phyloP scores from a whole-genome alignment of 1,140 invertebrate species.

The Chionoecetes opilio region DNA sequence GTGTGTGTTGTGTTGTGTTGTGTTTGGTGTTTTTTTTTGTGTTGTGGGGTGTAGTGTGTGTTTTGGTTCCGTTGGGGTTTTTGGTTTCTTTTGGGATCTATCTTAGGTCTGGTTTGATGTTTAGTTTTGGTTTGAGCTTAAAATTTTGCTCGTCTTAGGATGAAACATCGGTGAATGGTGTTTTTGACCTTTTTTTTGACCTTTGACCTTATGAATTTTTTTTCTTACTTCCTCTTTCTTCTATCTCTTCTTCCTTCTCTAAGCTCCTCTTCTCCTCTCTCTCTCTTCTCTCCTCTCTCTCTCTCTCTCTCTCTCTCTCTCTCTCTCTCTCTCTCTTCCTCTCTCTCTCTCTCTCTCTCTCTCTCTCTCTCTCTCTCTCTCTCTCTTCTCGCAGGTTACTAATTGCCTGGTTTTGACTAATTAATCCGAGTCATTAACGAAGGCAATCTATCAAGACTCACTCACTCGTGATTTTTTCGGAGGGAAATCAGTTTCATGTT shows the following conservation, averaged over 20 bases:
- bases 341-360: neutral
- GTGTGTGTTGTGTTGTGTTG: too few species aligned
- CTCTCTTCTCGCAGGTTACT: neutral
- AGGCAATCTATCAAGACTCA: neutral
- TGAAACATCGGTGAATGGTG: too few species aligned
- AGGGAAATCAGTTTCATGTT: neutral
- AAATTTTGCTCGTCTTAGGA: too few species aligned
- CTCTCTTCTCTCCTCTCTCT: conserved; percentile 2
- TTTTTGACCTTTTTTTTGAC: too few species aligned
- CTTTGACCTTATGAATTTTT: too few species aligned
- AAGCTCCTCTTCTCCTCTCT: neutral
- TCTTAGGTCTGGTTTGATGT: too few species aligned
- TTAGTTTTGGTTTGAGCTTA: too few species aligned
- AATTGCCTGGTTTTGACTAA: neutral
- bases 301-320: conserved; percentile 22
- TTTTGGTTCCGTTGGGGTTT: too few species aligned
- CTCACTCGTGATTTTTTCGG: neutral
- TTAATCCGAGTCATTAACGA: neutral
- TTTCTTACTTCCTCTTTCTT: too few species aligned
- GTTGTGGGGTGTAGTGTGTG: too few species aligned
- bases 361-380: neutral
- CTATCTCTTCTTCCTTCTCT: neutral
- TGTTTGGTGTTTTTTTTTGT: too few species aligned
- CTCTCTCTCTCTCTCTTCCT: conserved; percentile 33
- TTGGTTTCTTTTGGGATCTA: too few species aligned